Conservation (phyloP, 2,797 vertebrate species). For the Glyptemys insculpta region DNA sequence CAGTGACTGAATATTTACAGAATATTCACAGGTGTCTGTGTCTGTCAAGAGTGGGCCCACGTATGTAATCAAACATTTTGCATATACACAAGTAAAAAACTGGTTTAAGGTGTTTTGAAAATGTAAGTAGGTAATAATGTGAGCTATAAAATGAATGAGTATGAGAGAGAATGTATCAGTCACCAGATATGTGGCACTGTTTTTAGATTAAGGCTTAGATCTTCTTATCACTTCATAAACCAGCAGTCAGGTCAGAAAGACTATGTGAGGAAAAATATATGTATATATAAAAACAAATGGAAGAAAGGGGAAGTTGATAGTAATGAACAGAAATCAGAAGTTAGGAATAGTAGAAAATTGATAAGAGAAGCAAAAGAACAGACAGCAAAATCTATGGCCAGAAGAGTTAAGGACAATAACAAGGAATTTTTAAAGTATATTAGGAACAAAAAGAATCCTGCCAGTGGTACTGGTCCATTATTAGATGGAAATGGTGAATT, state of each 20-base stretch:
- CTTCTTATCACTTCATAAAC: background rate
- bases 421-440: too few species aligned
- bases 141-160: background rate
- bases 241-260: background rate
- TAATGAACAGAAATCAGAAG: too few species aligned
- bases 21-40: background rate
- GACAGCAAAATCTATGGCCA: too few species aligned
- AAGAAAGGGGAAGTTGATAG: too few species aligned
- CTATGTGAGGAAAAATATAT: too few species aligned
- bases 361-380: too few species aligned
- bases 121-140: background rate
- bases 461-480: too few species aligned
- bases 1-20: background rate
- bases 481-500: too few species aligned
- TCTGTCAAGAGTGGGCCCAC: background rate
- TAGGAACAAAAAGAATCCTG: too few species aligned
- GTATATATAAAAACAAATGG: too few species aligned
- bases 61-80: background rate
- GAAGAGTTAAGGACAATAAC: too few species aligned
- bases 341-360: too few species aligned
- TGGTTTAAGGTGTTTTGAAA: slow-evolving; percentile 7
- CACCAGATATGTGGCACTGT: background rate
- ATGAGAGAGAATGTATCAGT: background rate
- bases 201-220: background rate
- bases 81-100: background rate